Conservation (phyloP, 2,888 invertebrate species). For the Meiosimyza platycephala region DNA sequence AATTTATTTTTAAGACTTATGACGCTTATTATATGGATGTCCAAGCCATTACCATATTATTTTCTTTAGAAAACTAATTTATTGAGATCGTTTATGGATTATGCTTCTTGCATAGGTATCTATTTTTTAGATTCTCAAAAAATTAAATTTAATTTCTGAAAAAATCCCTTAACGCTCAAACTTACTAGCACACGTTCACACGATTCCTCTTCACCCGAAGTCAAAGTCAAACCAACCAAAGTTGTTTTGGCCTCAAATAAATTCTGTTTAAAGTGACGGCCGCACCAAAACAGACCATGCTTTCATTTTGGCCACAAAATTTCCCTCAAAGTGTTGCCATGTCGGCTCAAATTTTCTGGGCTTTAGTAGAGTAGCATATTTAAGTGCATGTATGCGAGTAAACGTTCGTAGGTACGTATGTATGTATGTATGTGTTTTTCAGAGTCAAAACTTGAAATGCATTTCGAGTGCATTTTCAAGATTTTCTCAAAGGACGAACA, state of each 20-base stretch:
- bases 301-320: constrained; percentile 49
- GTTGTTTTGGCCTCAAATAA: constrained; percentile 3
- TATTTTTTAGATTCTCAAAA: no score
- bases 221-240: background rate
- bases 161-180: no score
- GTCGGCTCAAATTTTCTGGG: constrained; percentile 25
- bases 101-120: no score
- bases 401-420: background rate
- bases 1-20: no score
- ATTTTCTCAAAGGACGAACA: background rate
- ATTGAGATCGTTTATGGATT: no score
- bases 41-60: no score
- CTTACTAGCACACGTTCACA: no score
- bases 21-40: no score
- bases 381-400: background rate
- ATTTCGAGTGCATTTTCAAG: constrained; percentile 28
- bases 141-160: no score
- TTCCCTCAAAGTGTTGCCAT: constrained; percentile 50
- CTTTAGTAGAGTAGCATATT: background rate
- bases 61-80: no score
- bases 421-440: background rate
- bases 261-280: background rate
- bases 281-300: constrained; percentile 36
- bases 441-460: constrained; percentile 12
- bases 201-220: no score